These are phyloP conservation scores for Lithobius niger DNA, from an alignment of 1,140 invertebrate genomes.

Conservation along the genomic window DNA sequence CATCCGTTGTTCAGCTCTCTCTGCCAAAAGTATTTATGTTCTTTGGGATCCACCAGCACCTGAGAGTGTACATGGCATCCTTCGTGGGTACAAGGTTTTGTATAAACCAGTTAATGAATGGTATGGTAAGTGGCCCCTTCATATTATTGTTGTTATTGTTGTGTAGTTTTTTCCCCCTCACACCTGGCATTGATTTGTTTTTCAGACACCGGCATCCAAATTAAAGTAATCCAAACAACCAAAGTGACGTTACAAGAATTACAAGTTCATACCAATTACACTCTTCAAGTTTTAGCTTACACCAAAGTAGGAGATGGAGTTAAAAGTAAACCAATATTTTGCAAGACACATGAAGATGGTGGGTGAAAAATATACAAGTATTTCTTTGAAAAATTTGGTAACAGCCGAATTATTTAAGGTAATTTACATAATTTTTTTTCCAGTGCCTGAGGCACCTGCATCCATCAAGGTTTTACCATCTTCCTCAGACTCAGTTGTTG, in stretches of 20 bases:
- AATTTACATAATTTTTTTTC: neutral
- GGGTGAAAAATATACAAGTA: slow-evolving; percentile 20
- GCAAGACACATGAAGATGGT: slow-evolving; percentile 84
- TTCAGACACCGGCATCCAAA: neutral
- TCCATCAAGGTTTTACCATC: slow-evolving; percentile 84
- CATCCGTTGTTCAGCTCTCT: slow-evolving; percentile 77
- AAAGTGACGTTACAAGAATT: too few relatives aligned
- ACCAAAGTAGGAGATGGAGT: slow-evolving; percentile 82
- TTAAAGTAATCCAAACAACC: neutral
- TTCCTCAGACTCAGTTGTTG: slow-evolving; percentile 75
- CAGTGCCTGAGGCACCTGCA: slow-evolving; percentile 46
- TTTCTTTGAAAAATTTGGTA: neutral
- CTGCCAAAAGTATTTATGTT: too few relatives aligned
- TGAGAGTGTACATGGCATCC: slow-evolving; percentile 79
- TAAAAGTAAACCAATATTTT: slow-evolving; percentile 65
- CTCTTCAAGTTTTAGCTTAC: too few relatives aligned
- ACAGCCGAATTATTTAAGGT: neutral
- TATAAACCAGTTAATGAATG: slow-evolving; percentile 82
- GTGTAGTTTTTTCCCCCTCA: neutral
- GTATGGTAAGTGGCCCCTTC: slow-evolving; percentile 55
- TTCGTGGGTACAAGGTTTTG: slow-evolving; percentile 91
- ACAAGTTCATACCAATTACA: too few relatives aligned
- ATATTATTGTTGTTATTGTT: neutral
- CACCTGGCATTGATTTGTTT: neutral
- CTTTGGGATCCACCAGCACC: slow-evolving; percentile 86